Conservation (phyloP, 1,140 invertebrate species). For the Octopus sinensis region DNA sequence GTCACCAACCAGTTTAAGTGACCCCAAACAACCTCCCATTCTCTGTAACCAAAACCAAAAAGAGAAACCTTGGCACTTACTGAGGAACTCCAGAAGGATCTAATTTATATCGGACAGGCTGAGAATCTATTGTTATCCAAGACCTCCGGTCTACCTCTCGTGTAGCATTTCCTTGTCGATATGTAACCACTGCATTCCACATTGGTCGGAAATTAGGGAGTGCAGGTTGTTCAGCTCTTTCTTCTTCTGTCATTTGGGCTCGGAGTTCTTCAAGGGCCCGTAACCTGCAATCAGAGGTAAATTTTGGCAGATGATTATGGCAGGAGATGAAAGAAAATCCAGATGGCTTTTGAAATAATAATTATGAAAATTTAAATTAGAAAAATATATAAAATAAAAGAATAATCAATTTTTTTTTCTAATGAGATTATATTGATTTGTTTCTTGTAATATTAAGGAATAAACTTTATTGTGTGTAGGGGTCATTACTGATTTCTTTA, state of each 20-base stretch:
- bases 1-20: no score
- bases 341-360: no score
- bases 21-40: no score
- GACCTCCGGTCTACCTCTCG: conserved; percentile 41
- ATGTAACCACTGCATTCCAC: conserved; percentile 39
- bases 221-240: conserved; percentile 28
- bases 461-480: no score
- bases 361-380: not conserved
- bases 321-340: no score
- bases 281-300: conserved; percentile 26
- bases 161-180: conserved; percentile 24
- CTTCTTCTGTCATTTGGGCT: conserved; percentile 29
- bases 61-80: conserved; percentile 28
- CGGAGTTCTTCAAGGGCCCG: conserved; percentile 26
- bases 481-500: no score
- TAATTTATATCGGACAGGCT: conserved; percentile 41
- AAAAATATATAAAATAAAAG: no score
- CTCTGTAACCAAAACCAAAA: no score
- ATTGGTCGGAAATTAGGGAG: conserved; percentile 32
- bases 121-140: conserved; percentile 41
- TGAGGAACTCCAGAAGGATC: conserved; percentile 39
- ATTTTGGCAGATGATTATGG: no score
- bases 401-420: no score
- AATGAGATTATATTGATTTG: no score
- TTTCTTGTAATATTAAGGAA: no score